Base-by-base conservation (phyloP, 1,140 invertebrate genomes). In the Druon quercuslanigerum region DNA sequence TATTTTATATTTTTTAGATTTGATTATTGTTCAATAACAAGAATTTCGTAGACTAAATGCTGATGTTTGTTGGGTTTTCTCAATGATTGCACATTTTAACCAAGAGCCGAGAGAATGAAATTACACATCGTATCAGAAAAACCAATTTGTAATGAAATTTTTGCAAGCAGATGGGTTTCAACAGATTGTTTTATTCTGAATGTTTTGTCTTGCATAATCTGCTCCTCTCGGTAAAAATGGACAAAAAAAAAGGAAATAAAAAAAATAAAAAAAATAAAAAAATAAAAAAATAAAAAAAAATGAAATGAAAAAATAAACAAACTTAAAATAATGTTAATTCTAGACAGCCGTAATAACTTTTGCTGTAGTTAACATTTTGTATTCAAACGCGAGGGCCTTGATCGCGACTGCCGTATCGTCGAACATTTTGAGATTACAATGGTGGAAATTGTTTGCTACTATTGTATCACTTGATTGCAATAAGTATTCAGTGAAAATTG, bases 291-390 rank as follows among this genome's bases (percentile, higher is more conserved):
- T 66, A 66, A 33, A 52, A 82, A 79, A 19, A 79, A 78, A 60
- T 76, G 76, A 73, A 60, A 60, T 33, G 25, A 74, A 56, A 79
- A 82, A 71, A n/a, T 66, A 80, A 74, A 75, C 46, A 57, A 66
- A 72, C 50, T 72, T 73, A 72, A 56, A 71, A 77, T 74, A 77
- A 74, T 33, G 17, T 57, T 74, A 74, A 57, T 46, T 46, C 73
- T 74, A 74, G 11, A 74, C 73, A 74, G 73, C 73, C 73, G 73
- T 33, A 17, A 40, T 66, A 54, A 46, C n/a, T 66, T 66, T 16
- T 40, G 60, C 33, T 66, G 33, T 16, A 14, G 20, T 66, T 66
- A 66, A 66, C 33, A 66, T 40, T 66, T 66, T 66, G 11, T n/a
- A 40, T 33, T 71, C 14, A 19, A 20, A 66, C 50, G 20, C 56